These are phyloP conservation scores for Chloropsis hardwickii DNA, from an alignment of 2,113 vertebrate genomes.

Conservation along the genomic window DNA sequence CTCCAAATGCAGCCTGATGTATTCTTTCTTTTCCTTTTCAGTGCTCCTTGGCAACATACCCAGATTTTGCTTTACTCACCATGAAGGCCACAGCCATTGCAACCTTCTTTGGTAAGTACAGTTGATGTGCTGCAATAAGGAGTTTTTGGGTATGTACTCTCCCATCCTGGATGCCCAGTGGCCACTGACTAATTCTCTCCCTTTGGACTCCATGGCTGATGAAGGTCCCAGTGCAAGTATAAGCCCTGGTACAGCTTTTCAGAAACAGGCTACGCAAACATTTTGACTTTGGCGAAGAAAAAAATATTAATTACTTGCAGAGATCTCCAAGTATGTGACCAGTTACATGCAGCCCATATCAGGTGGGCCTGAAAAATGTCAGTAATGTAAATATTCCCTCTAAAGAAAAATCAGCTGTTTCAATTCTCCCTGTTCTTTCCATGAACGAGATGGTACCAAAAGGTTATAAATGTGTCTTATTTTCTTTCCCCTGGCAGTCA, in stretches of 20 bases:
- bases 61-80: conserved; percentile 38
- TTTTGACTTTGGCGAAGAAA: neutral
- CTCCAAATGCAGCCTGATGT: neutral
- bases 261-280: rapidly evolving
- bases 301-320: neutral
- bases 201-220: neutral
- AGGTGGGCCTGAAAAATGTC: neutral
- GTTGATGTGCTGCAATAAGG: neutral
- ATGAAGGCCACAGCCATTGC: conserved; percentile 72
- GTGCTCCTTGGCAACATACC: neutral
- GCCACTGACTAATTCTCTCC: neutral
- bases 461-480: neutral
- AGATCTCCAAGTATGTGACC: neutral
- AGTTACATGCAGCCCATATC: neutral
- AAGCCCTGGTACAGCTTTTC: neutral
- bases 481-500: neutral
- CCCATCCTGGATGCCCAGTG: neutral
- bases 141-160: neutral
- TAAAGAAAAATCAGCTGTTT: neutral
- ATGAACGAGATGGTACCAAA: neutral
- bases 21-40: conserved; percentile 20
- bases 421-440: neutral
- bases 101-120: conserved; percentile 73
- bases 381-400: neutral
- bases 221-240: neutral